Evolutionary conservation across 2,113 vertebrate species (phyloP).

Genomic region (Cathartes aura): DNA sequence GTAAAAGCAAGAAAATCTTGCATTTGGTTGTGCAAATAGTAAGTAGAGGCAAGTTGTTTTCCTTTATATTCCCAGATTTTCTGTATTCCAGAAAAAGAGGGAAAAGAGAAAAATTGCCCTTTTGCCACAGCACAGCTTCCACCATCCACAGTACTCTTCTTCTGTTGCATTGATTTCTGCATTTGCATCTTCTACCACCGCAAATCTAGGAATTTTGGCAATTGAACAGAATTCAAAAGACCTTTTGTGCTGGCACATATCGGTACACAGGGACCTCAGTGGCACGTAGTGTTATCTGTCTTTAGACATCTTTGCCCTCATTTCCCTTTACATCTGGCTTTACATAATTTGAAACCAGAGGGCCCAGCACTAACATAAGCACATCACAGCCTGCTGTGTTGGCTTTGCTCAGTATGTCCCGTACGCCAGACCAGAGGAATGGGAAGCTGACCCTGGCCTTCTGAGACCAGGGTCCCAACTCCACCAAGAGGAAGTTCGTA

Average conservation of each 20-base stretch:
- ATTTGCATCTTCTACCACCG: background rate
- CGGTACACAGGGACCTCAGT: background rate
- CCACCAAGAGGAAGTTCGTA: background rate
- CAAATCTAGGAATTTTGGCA: background rate
- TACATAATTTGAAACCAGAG: background rate
- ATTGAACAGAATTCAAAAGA: background rate
- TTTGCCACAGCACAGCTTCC: background rate
- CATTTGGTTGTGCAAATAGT: background rate
- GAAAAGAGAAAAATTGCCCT: background rate
- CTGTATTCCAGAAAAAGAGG: background rate
- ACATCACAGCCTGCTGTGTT: background rate
- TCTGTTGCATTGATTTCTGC: background rate
- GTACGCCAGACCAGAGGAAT: background rate
- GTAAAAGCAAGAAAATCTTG: background rate
- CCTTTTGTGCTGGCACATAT: background rate
- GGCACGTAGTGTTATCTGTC: background rate
- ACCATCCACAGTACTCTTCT: background rate
- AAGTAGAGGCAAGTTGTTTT: background rate
- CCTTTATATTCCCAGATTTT: background rate
- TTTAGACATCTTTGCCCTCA: background rate
- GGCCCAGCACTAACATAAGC: background rate
- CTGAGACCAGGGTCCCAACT: background rate
- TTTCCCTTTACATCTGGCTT: background rate
- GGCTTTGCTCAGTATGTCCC: background rate
- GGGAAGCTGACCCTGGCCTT: background rate